These are phyloP conservation scores for Huso huso DNA, from an alignment of 2,797 vertebrate genomes.

Conservation along the genomic window DNA sequence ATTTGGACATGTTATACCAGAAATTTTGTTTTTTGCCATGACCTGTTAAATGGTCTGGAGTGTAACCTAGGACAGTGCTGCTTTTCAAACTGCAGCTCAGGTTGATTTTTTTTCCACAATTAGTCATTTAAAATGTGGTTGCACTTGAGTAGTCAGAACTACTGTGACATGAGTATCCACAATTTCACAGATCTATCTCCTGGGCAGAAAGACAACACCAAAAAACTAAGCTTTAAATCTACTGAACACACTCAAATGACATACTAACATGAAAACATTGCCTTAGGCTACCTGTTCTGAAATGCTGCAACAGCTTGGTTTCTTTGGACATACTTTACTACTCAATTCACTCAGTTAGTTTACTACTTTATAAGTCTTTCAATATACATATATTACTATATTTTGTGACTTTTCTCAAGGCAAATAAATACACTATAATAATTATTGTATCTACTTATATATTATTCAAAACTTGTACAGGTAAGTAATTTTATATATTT, in stretches of 20 bases:
- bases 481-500: too few relatives aligned
- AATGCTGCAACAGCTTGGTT: neutral
- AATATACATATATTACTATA: too few relatives aligned
- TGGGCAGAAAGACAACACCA: neutral
- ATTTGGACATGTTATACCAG: conserved; percentile 52
- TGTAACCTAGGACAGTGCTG: conserved; percentile 20
- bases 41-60: conserved; percentile 37
- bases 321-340: too few relatives aligned
- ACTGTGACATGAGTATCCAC: neutral
- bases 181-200: neutral
- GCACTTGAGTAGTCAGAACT: neutral
- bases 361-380: too few relatives aligned
- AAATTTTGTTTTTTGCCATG: conserved; percentile 44
- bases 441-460: too few relatives aligned
- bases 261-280: neutral
- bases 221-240: neutral
- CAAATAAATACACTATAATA: too few relatives aligned
- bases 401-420: too few relatives aligned
- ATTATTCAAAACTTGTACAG: too few relatives aligned
- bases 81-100: conserved; percentile 14
- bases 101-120: conserved; percentile 23
- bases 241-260: neutral
- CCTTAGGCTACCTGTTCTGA: neutral
- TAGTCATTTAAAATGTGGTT: conserved; percentile 24
- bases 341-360: too few relatives aligned